Evolutionary conservation across 92 coral and sea anemone genomes (phyloP), one percentile per base, ranked within the genome.

Genomic region (Bergia sp.): DNA sequence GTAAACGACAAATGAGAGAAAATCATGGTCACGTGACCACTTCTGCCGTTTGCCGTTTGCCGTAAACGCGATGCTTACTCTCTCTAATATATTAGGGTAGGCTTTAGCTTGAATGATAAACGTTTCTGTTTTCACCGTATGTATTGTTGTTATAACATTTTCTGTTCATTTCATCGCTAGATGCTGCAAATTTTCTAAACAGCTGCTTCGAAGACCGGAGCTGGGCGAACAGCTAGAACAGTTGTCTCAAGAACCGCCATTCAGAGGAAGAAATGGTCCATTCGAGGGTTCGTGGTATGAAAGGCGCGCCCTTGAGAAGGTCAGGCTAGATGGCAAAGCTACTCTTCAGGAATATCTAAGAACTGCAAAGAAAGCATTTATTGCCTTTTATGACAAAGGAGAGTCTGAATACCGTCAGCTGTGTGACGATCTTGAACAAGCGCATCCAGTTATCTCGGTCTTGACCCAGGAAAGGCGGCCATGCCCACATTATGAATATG

Each of bases 261-360:
- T 73, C 77, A 36, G 7, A 13, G 77, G 44, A 41, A 73, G 77
- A 73, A 20, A 39, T 38, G 77, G 77, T 15, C 77, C 77, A 2
- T 73, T 73, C 20, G 16, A 38, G 16, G 77, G 77, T 8, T 37
- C 77, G n/a, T 73, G 77, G 77, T 20, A 73, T 11, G 77, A 73
- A 38, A 73, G 45, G 41, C 44, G 77, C 45, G 44, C 77, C 77
- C 37, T 73, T 38, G 77, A 73, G 45, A 73, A 73, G 77, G 45
- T 73, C 77, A 37, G 16, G 37, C 41, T 23, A 20, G 41, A 73
- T 73, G 77, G 77, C 5, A 73, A 73, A 73, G 37, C 41, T 12
- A 73, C 77, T 11, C 41, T 73, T 16, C 77, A 73, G 20, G 77
- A 39, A 2, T 73, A 44, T 38, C 37, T 73, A 73, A 38, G 38